Evolutionary conservation across 2,888 invertebrate genomes (phyloP), one percentile per base, ranked within the genome.

Genomic region (Dendrolimus pini): DNA sequence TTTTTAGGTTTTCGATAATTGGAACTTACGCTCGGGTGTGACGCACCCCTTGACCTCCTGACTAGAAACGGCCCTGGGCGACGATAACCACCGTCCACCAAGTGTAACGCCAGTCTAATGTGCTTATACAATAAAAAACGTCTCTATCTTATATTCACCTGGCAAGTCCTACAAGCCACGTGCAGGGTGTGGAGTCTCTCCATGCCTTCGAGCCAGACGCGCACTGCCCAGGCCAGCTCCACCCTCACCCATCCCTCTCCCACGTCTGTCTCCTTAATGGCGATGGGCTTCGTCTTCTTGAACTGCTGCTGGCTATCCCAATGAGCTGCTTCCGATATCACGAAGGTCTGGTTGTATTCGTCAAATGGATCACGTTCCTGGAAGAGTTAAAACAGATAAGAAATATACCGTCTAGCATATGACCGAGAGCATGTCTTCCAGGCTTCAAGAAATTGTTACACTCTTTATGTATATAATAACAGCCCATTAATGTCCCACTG

Each of bases 181-280:
- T 95, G 95, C 60, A 96, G 91, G 52, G 94, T 93, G 71, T 95
- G 96, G 59, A 93, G 91, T 54, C 94, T 89, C 69, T 94, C 93
- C 59, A 92, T 88, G 54, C 93, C 93, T 58, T 94, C 93, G 55
- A 96, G 85, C 96, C 96, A 96, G 58, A 94, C 94, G 60, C 93
- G 91, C 9, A 95, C 93, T 0, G 95, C 93, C 92, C 94, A 94
- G 7, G 94, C 94, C 9, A 96, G 93, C 71, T 96, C 95, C 57
- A 96, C 93, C 68, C 95, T 93, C 65, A 96, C 93, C 96, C 96
- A 96, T 18, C 96, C 96, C 74, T 95, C 96, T 74, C 92, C 91
- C 52, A 93, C 92, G 67, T 94, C 93, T n/a, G 95, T 95, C 79
- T 95, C 94, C 74, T 95, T 93, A 66, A 95, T 95, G 30, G 95